phyloP scores from a whole-genome alignment of 1,140 invertebrate species.

The Babylonia areolata region DNA sequence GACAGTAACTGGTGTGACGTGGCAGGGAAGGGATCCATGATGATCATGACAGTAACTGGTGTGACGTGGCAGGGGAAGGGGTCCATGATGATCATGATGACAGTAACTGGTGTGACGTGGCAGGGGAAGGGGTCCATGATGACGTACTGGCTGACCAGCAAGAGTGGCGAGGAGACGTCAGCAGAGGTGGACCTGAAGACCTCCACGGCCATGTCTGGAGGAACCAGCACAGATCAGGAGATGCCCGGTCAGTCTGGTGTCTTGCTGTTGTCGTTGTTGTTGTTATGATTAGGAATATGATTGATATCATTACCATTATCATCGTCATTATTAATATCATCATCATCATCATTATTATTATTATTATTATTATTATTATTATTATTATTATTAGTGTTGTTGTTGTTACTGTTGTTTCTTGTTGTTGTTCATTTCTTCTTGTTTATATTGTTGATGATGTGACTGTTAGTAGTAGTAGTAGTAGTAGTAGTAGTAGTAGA shows the following conservation, averaged over 20 bases:
- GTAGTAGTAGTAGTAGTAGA: neutral
- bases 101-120: conserved; percentile 28
- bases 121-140: conserved; percentile 58
- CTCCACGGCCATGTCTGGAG: neutral
- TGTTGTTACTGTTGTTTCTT: too few species aligned
- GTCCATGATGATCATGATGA: too few species aligned
- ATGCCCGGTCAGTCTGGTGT: neutral
- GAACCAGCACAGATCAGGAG: neutral
- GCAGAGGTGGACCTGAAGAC: neutral
- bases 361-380: neutral
- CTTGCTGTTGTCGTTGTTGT: neutral
- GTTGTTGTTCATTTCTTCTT: too few species aligned
- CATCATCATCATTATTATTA: neutral
- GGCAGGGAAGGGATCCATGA: too few species aligned
- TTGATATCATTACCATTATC: neutral
- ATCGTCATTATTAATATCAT: too few species aligned
- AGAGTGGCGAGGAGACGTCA: conserved; percentile 21
- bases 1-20: too few species aligned
- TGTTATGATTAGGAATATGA: neutral
- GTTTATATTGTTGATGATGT: too few species aligned
- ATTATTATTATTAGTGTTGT: too few species aligned
- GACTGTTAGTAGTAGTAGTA: conserved; percentile 29
- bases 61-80: too few species aligned
- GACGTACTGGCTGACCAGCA: conserved; percentile 52
- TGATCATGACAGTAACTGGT: too few species aligned